Base-by-base conservation (phyloP, 2,113 vertebrate species). In the Trematocara stigmaticum region DNA sequence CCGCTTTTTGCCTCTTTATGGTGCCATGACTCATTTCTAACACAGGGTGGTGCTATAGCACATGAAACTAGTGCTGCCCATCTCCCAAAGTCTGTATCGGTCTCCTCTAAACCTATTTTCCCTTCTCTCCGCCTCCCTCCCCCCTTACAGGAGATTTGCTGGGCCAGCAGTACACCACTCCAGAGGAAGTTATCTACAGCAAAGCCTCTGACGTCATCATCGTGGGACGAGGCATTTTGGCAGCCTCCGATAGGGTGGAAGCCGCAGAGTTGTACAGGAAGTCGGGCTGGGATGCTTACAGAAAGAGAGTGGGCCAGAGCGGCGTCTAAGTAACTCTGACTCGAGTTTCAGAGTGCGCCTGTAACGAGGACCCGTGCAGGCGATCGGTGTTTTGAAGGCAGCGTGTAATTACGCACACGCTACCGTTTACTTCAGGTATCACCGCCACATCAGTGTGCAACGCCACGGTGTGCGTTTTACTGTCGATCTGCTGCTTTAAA, bases 121-220 rank as follows among this genome's bases (percentile, higher is more conserved):
- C 35, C 18, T 6, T 11, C 13, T 31, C 34, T 29, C 2, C 20
- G n/a, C 47, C 2, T 35, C 20, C 5, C 86, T 31, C 26, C 66
- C 11, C n/a, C 6, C 23, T 16, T 90, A 45, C 95, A 99, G 99
- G 96, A 47, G 98, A 99, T 93, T 89, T 34, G 31, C 94, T 99
- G 69, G 98, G 98, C 59, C 99, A 99, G 78, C 97, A 97, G 94
- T 99, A 99, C 93, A 92, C 91, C 23, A 98, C 93, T 71, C 98
- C 98, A 2, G 94, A 97, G 59, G 97, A 99, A 31, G 97, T 98
- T 18, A 96, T 99, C 81, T 76, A 69, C n/a, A 93, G 85, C 53
- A 97, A 96, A 89, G 96, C 97, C 85, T 99, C 97, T 45, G 99
- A 99, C 82, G 85, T 99, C 95, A 97, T 99, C 93, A 98, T 99